A percentile compares a stretch with the other conserved stretches of the same genome.
Evolutionary conservation across 2,888 invertebrate genomes (phyloP).

Genomic region (Sepioteuthis lessoniana): DNA sequence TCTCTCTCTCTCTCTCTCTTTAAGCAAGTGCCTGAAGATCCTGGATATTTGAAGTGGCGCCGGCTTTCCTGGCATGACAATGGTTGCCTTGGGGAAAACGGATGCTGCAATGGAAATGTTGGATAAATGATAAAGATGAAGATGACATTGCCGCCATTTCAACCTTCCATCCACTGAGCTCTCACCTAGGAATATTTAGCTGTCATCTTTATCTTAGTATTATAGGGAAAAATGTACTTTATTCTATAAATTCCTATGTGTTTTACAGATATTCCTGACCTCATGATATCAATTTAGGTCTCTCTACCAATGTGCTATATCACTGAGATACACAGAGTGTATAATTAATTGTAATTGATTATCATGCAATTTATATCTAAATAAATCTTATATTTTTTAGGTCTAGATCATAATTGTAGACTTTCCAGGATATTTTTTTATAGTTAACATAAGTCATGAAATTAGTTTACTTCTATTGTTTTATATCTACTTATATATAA

Average conservation of each 20-base stretch:
- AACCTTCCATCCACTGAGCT: neutral
- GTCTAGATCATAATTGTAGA: no score
- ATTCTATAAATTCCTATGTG: neutral
- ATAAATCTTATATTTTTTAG: neutral
- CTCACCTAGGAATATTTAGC: neutral
- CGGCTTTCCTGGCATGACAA: slow-evolving; percentile 1
- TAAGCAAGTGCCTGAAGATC: slow-evolving; percentile 33
- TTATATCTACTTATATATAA: no score
- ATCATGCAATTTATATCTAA: neutral
- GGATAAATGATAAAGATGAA: slow-evolving; percentile 9
- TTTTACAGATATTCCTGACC: neutral
- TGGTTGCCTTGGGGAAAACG: neutral
- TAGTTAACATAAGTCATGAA: no score
- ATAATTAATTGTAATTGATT: neutral
- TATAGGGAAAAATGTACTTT: neutral
- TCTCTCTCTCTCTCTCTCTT: neutral
- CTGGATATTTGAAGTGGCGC: slow-evolving; percentile 33
- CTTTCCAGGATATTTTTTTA: no score
- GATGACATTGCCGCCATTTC: neutral
- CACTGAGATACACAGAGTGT: neutral
- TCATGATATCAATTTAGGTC: neutral
- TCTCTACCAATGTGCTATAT: neutral
- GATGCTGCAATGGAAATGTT: slow-evolving; percentile 6
- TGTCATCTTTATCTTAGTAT: neutral
- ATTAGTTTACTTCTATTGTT: no score